Percentiles rank a stretch among this genome's conserved stretches.
These are phyloP conservation scores for Rhinichthys osculus DNA, from an alignment of 2,797 vertebrate genomes.

Conservation along the genomic window DNA sequence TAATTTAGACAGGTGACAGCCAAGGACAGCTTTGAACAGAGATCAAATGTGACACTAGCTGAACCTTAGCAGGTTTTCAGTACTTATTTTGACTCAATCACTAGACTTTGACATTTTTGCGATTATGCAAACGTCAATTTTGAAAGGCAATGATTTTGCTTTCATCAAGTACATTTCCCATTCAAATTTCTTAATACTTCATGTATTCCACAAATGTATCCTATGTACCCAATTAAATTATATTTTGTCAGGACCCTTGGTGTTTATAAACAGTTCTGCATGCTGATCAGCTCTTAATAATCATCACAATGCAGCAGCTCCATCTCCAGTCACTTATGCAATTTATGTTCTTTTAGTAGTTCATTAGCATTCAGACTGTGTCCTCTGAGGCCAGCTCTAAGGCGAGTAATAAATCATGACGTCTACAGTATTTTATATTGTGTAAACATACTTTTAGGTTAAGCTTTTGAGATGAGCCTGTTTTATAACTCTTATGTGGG, in stretches of 20 bases:
- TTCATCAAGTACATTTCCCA: neutral
- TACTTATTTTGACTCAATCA: neutral
- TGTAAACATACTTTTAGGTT: neutral
- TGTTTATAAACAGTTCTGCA: slow-evolving; percentile 26
- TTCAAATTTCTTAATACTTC: neutral
- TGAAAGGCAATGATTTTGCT: neutral
- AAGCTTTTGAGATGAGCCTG: slow-evolving; percentile 2
- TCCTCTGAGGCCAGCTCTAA: slow-evolving; percentile 17
- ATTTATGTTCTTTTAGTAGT: slow-evolving; percentile 11
- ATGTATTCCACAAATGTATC: neutral
- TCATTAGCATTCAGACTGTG: slow-evolving; percentile 27
- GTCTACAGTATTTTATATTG: neutral
- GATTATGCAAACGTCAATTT: neutral
- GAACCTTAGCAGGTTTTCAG: neutral
- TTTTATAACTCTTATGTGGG: neutral
- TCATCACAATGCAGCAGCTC: slow-evolving; percentile 13
- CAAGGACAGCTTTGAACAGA: neutral
- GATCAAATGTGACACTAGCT: neutral
- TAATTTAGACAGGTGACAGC: neutral
- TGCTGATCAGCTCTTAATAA: slow-evolving; percentile 18
- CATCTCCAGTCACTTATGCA: slow-evolving; percentile 3
- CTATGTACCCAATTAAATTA: slow-evolving; percentile 1
- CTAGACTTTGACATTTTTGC: neutral
- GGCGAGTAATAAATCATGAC: slow-evolving; percentile 1
- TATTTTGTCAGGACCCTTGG: neutral